Evolutionary conservation across 2,113 vertebrate species (phyloP), one percentile per base, ranked within the genome.

Genomic region (Craseonycteris thonglongyai): DNA sequence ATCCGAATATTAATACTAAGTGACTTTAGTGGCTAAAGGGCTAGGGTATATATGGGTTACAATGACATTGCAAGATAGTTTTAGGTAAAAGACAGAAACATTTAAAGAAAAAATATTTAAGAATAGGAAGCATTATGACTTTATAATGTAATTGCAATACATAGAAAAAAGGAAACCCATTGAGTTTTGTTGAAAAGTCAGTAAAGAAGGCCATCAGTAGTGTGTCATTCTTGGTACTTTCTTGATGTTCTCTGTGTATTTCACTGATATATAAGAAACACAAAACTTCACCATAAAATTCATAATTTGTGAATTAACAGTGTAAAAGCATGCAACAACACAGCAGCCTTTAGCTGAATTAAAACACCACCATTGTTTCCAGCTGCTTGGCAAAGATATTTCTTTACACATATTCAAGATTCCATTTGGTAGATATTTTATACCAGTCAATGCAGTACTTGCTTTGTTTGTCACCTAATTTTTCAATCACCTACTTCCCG

Each of bases 391-490:
- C 24, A 56, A 90, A 93, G 71, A 66, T 91, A 79, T 79, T 90
- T 91, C 74, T 87, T 74, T 63, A 69, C 7, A 58, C 21, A 69
- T 95, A 93, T 96, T 96, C 75, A 94, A 79, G 81, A 95, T 83
- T 76, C 63, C 61, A 51, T 33, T 88, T 79, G 59, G 80, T 33
- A 96, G 26, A 94, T 93, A 42, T 92, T 56, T 96, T 97, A 68
- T 58, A 7, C 51, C 0, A 3, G 84, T 94, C 87, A 96, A 13
- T 58, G 24, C 74, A 93, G 47, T n/a, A 35, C 54, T 93, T 76
- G 79, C 88, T 95, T 92, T 91, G 72, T 92, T 96, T 95, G 93
- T 83, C 81, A 95, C 75, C 96, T 97, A 88, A 95, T 93, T 98
- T 97, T 92, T 96, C 92, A 96, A 33, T 97, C 83, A 93, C 72